These are phyloP conservation scores for Centroberyx gerrardi DNA, from an alignment of 2,797 vertebrate species.

Conservation along the genomic window DNA sequence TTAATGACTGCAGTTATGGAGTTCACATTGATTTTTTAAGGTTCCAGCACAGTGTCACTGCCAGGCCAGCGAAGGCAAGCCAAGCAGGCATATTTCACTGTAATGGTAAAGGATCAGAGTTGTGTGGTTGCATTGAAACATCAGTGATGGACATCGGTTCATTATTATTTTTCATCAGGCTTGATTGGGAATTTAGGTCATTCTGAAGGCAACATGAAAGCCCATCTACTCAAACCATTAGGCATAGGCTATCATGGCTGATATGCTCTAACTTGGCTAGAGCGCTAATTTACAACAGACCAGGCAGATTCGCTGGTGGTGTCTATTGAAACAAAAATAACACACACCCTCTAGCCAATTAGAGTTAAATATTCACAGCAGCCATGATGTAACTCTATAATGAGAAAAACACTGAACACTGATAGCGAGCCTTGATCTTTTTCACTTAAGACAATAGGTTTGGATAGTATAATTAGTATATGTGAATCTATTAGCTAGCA, in stretches of 20 bases:
- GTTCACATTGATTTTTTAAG: no score
- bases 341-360: conserved; percentile 1
- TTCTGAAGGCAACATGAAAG: conserved; percentile 16
- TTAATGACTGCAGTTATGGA: no score
- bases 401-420: background rate
- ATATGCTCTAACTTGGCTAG: conserved; percentile 5
- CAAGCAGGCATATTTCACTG: background rate
- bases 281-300: conserved; percentile 15
- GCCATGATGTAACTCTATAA: background rate
- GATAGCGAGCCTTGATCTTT: background rate
- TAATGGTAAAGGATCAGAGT: conserved; percentile 7
- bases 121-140: conserved; percentile 11
- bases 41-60: background rate
- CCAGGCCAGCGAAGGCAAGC: background rate
- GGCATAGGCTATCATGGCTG: background rate
- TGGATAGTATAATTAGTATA: background rate
- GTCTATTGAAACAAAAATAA: conserved; percentile 24
- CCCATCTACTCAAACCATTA: conserved; percentile 26
- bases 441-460: background rate
- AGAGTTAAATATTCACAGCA: background rate
- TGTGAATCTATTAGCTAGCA: background rate
- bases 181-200: conserved; percentile 21
- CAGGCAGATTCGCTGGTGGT: background rate
- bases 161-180: background rate
- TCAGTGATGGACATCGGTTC: background rate